Evolutionary conservation across 2,797 vertebrate genomes (phyloP).

Genomic region (Limosa lapponica): DNA sequence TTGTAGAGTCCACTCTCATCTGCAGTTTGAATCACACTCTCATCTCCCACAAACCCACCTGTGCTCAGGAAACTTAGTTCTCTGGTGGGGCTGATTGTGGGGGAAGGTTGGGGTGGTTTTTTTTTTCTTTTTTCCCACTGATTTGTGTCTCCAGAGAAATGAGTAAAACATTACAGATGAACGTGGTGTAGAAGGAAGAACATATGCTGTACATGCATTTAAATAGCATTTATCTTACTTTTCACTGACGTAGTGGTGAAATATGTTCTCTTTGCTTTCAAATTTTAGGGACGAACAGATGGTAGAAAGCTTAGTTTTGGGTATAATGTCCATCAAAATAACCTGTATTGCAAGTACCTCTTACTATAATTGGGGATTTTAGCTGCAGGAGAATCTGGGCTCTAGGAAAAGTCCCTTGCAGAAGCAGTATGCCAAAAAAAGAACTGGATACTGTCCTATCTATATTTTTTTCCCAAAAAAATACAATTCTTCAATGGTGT

Average conservation of each 20-base stretch:
- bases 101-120: neutral
- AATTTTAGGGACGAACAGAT: slow-evolving; percentile 78
- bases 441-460: neutral
- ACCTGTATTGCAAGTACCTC: slow-evolving; percentile 65
- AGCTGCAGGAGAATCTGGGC: slow-evolving; percentile 53
- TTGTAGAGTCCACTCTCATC: neutral
- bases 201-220: slow-evolving; percentile 75
- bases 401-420: slow-evolving; percentile 31
- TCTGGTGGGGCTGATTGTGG: neutral
- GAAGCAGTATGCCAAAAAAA: neutral
- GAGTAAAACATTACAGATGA: slow-evolving; percentile 52
- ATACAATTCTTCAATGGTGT: neutral
- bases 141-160: slow-evolving; percentile 28
- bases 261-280: slow-evolving; percentile 77
- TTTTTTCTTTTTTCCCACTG: neutral
- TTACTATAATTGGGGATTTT: slow-evolving; percentile 69
- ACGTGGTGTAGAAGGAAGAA: slow-evolving; percentile 50
- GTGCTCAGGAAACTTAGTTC: neutral
- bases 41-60: neutral
- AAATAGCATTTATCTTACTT: slow-evolving; percentile 79
- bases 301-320: slow-evolving; percentile 75
- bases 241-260: slow-evolving; percentile 71
- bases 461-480: neutral
- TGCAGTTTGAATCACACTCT: neutral
- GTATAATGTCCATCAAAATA: slow-evolving; percentile 80